These are phyloP conservation scores for Hemitrygon akajei DNA, from an alignment of 2,797 vertebrate species.

Conservation along the genomic window DNA sequence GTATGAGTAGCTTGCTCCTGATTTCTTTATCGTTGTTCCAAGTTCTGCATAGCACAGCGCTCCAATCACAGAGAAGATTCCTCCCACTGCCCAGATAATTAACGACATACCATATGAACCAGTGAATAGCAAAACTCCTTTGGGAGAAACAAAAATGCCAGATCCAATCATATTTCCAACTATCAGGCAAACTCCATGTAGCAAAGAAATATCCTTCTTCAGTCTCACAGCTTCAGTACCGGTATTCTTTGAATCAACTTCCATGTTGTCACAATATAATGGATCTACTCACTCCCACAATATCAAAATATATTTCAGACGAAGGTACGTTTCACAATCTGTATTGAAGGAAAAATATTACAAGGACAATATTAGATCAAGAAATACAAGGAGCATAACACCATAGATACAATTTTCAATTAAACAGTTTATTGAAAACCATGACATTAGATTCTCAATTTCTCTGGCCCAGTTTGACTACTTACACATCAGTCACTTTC, in stretches of 20 bases:
- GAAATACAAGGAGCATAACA: no score
- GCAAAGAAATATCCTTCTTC: conserved; percentile 69
- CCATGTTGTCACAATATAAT: conserved; percentile 43
- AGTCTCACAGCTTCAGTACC: conserved; percentile 56
- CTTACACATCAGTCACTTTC: neutral
- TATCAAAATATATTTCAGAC: neutral
- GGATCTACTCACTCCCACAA: neutral
- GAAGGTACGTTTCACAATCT: neutral
- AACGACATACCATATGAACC: conserved; percentile 67
- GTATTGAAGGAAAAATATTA: neutral
- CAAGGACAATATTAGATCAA: neutral
- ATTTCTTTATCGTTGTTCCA: conserved; percentile 69
- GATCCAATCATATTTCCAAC: conserved; percentile 75
- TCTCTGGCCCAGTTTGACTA: neutral
- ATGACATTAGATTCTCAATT: neutral
- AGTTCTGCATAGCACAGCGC: conserved; percentile 70
- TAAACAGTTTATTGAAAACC: neutral
- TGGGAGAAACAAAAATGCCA: conserved; percentile 68
- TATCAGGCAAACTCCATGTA: conserved; percentile 69
- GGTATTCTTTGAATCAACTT: conserved; percentile 43
- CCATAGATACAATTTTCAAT: neutral
- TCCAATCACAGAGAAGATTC: conserved; percentile 67
- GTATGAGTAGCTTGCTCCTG: conserved; percentile 68
- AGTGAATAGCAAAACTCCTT: conserved; percentile 63
- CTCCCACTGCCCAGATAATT: conserved; percentile 64